Base-by-base conservation (phyloP, 2,113 vertebrate species). In the Pomatorhinus ruficollis region DNA sequence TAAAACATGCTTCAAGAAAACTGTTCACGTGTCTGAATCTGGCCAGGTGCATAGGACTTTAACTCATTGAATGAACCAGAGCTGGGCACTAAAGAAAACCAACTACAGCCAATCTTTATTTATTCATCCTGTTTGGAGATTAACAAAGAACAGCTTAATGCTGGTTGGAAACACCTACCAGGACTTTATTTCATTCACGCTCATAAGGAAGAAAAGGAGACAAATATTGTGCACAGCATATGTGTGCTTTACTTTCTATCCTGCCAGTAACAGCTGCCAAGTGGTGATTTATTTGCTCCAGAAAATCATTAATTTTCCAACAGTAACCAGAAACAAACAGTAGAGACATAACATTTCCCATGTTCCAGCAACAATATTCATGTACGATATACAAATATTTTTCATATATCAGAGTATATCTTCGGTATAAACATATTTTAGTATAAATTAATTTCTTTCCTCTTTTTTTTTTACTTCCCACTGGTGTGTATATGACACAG, bases 251-350 rank as follows among this genome's bases (percentile, higher is more conserved):
- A 94, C 30, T 83, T 57, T 87, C 93, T 92, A 81, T 90, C 93
- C 76, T 95, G 89, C 87, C 93, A 96, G 91, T 75, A 96, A 94
- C 80, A 96, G 81, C 86, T 96, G 95, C 92, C 78, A 97, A 96
- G 47, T 54, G 42, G 83, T 90, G 90, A 95, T 95, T 88, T 94
- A 83, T 97, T 96, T 96, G 88, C 84, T 92, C 86, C 83, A 93
- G 86, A 85, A 95, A 97, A 83, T 18, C 81, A 83, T 78, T 94
- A 83, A 89, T 94, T 95, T 96, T 78, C 39, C 83, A 94, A 90
- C 70, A 83, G 70, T 65, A 95, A 87, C 65, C 83, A 87, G 93
- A 90, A 96, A 74, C 72, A 95, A 94, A 92, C 57, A 91, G 54
- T 20, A 50, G 63, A 87, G 39, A 49, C 65, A 19, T n/a, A 85